Base-by-base conservation (phyloP, 2,113 vertebrate genomes). In the Dasyornis broadbenti region DNA sequence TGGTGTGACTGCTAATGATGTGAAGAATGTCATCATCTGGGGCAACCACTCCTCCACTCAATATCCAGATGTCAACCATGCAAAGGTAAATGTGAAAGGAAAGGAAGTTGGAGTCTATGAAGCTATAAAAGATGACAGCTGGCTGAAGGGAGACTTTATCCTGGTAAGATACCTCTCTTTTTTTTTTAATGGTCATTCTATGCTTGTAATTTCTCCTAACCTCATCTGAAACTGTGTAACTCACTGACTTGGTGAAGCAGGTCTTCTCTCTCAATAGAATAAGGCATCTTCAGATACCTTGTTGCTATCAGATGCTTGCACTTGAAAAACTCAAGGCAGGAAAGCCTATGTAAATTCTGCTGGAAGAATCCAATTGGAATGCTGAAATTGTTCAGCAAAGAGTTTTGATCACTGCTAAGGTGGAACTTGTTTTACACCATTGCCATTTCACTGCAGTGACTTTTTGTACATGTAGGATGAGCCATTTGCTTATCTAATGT, bases 11-110 rank as follows among this genome's bases (percentile, higher is more conserved):
- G 93, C 98, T 10, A 98, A 98, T 93, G 97, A 97, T 24, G 99
- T 99, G 84, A 99, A 99, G 98, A 99, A 99, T 57, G 99, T 99
- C 76, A 99, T 99, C 93, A 99, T 99, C 97, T 99, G 99, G 99
- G 99, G 99, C 44, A 99, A 99, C 97, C 99, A 99, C 97, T 99
- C 99, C 40, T 99, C 99, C 61, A 99, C 99, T 91, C 99, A 99
- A 76, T 99, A 99, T 97, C 99, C 99, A 28, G 99, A 99, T 95
- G 99, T 99, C 78, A 98, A 98, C 90, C 99, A 99, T 60, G 98
- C 99, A 1, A 98, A 98, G 73, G 99, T 99, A 63, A 98, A 98
- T 21, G 9, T 98, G 39, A 89, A 98, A 10, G 99, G 99, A 80
- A 97, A 97, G n/a, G 98, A 99, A 95, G 77, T 97, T 69, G 90